Evolutionary conservation across 1,140 invertebrate species (phyloP).

Genomic region (Diorhabda sublineata): DNA sequence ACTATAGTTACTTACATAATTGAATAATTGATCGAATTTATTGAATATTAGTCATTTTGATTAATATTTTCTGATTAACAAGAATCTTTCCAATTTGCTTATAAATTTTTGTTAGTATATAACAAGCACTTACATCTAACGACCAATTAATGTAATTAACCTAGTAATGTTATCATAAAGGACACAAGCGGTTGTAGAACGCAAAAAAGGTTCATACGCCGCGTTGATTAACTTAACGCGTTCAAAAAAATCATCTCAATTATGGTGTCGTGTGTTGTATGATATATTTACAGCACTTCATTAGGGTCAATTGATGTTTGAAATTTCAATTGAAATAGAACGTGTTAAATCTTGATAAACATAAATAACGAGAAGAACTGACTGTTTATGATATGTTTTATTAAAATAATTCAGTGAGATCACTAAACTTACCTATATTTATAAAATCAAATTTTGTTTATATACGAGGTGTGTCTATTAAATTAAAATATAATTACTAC

Average conservation of each 20-base stretch:
- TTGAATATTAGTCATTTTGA: too few relatives aligned
- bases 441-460: too few relatives aligned
- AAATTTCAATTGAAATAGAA: background rate
- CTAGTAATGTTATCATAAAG: background rate
- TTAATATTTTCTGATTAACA: too few relatives aligned
- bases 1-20: too few relatives aligned
- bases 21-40: too few relatives aligned
- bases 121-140: background rate
- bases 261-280: slow-evolving; percentile 1
- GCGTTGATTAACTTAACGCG: background rate
- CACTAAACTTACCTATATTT: too few relatives aligned
- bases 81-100: background rate
- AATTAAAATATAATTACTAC: too few relatives aligned
- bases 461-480: too few relatives aligned
- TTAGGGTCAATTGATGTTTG: slow-evolving; percentile 2
- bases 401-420: background rate
- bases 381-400: background rate
- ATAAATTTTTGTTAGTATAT: background rate
- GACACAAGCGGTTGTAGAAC: background rate
- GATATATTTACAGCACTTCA: slow-evolving; percentile 2
- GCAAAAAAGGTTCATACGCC: background rate
- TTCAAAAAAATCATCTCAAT: background rate
- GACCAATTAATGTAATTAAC: background rate
- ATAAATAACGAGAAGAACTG: background rate
- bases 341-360: background rate